Percentiles rank a stretch among this genome's conserved stretches.
These are phyloP conservation scores for Fragum whitleyi DNA, from an alignment of 2,888 invertebrate species.

Conservation along the genomic window DNA sequence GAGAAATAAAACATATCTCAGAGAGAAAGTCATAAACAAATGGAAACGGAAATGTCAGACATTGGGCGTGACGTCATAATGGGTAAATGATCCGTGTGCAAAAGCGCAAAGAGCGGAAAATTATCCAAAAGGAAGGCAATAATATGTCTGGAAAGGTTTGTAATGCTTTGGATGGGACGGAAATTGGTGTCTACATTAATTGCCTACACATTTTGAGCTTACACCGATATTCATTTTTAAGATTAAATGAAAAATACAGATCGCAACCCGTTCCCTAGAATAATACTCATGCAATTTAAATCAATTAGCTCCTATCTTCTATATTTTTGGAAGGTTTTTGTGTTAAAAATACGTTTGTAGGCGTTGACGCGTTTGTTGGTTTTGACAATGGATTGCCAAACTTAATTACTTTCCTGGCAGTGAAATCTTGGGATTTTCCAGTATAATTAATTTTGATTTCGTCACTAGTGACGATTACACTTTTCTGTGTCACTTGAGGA, in stretches of 20 bases:
- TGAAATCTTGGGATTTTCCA: too few relatives aligned
- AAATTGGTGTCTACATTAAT: background rate
- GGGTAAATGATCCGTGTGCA: constrained; percentile 1
- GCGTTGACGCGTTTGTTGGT: too few relatives aligned
- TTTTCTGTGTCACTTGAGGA: too few relatives aligned
- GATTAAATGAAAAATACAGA: background rate
- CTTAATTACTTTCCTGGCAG: too few relatives aligned
- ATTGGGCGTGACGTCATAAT: background rate
- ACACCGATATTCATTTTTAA: background rate
- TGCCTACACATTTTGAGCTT: background rate
- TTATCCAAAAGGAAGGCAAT: constrained; percentile 1
- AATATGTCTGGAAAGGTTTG: background rate
- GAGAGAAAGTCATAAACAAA: background rate
- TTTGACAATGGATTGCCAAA: too few relatives aligned
- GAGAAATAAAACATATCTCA: background rate
- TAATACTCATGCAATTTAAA: too few relatives aligned
- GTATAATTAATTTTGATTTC: too few relatives aligned
- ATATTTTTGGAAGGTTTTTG: too few relatives aligned
- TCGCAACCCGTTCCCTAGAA: too few relatives aligned
- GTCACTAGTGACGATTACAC: too few relatives aligned
- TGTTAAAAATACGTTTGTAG: too few relatives aligned
- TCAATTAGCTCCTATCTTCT: too few relatives aligned
- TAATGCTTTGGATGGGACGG: background rate
- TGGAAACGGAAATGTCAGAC: constrained; percentile 4
- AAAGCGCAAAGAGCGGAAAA: background rate